Conservation (phyloP, 2,113 vertebrate genomes). For the Bubo blakistoni region DNA sequence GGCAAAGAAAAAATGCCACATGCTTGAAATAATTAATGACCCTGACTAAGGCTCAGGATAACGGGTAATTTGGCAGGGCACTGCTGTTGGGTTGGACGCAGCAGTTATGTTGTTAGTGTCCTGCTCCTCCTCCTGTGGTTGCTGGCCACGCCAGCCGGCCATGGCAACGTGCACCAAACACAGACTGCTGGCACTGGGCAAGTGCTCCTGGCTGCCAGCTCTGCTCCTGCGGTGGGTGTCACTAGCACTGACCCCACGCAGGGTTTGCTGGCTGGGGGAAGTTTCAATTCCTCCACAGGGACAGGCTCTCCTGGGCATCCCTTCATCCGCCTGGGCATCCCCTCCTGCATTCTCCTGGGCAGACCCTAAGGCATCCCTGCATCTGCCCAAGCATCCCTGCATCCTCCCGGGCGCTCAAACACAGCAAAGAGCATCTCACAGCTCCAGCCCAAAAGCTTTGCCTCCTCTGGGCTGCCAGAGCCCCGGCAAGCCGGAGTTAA, state of each 20-base stretch:
- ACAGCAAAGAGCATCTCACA: neutral
- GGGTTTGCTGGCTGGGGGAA: neutral
- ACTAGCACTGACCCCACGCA: neutral
- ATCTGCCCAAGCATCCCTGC: neutral
- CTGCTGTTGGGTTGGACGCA: neutral
- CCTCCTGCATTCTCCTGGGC: neutral
- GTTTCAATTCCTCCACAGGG: neutral
- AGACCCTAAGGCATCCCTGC: neutral
- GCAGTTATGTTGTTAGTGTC: neutral
- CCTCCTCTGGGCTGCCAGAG: neutral
- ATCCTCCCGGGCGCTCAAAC: neutral
- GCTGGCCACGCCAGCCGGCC: neutral
- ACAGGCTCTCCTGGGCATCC: neutral
- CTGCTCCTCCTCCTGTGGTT: neutral
- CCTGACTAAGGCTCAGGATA: neutral
- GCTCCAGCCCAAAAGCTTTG: neutral
- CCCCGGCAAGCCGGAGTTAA: neutral
- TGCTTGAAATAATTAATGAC: neutral
- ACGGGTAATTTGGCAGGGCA: neutral
- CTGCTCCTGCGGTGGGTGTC: rapidly evolving
- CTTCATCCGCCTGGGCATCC: neutral
- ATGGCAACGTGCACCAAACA: conserved; percentile 1
- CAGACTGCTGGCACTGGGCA: neutral
- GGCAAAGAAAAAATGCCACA: neutral
- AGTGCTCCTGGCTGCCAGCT: neutral